A percentile compares a stretch with the other conserved stretches of the same genome.
phyloP scores from a whole-genome alignment of 2,113 vertebrate genomes.

The Vicugna pacos region DNA sequence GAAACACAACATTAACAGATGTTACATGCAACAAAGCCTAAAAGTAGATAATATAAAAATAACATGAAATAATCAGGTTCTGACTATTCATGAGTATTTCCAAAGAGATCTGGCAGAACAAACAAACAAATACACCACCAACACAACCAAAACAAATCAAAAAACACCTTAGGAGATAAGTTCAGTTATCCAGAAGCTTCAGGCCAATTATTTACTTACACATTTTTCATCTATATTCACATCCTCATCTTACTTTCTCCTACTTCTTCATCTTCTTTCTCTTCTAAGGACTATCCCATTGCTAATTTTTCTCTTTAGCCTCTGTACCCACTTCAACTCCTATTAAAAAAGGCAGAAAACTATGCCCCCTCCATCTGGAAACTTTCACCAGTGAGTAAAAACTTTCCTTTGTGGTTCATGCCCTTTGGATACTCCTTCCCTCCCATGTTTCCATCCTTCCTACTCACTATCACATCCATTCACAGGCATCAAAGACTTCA shows the following conservation, averaged over 20 bases:
- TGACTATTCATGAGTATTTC: not conserved
- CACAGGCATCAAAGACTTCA: not conserved
- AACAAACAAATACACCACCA: too few species aligned
- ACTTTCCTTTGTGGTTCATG: not conserved
- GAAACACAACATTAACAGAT: not conserved
- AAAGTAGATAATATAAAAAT: not conserved
- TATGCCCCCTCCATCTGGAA: not conserved
- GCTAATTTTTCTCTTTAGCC: not conserved
- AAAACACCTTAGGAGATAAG: not conserved
- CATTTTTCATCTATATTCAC: slow-evolving; percentile 15
- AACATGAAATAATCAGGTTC: slow-evolving; percentile 5
- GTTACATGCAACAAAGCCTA: not conserved
- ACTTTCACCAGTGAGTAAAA: not conserved
- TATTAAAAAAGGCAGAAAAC: not conserved
- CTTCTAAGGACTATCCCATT: not conserved
- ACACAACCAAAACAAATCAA: too few species aligned
- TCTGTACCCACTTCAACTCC: not conserved
- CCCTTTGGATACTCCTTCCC: not conserved
- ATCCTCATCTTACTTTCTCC: not conserved
- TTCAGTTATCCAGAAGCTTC: not conserved
- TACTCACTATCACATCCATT: not conserved
- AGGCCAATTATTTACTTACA: not conserved
- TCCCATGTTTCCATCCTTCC: not conserved
- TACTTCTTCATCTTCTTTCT: not conserved
- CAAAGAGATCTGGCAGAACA: not conserved